Evolutionary conservation across 2,797 vertebrate species (phyloP).

Genomic region (Danio kyathit): DNA sequence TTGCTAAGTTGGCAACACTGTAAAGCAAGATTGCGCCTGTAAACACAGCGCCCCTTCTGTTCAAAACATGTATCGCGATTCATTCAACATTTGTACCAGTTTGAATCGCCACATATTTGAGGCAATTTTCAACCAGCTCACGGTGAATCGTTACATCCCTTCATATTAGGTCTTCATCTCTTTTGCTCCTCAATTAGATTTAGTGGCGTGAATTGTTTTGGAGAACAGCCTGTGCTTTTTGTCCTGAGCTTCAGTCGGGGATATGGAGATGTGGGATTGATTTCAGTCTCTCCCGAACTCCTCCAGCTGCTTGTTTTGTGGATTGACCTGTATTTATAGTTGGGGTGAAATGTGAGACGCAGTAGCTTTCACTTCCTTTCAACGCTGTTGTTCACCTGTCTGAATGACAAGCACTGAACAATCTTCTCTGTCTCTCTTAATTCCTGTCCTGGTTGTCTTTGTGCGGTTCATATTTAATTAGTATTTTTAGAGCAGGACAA

Average conservation of each 20-base stretch:
- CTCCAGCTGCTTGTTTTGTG: slow-evolving; percentile 31
- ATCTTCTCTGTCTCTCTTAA: slow-evolving; percentile 5
- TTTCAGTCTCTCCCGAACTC: slow-evolving; percentile 22
- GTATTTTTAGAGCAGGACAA: slow-evolving; percentile 1
- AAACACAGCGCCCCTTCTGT: too few species aligned
- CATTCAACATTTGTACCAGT: too few species aligned
- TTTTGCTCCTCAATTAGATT: neutral
- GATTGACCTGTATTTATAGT: slow-evolving; percentile 54
- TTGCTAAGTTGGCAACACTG: too few species aligned
- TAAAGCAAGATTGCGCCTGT: too few species aligned
- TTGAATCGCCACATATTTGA: too few species aligned
- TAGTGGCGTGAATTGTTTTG: slow-evolving; percentile 13
- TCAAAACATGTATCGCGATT: too few species aligned
- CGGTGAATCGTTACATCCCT: too few species aligned
- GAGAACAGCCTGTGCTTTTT: slow-evolving; percentile 10
- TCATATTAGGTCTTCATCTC: neutral
- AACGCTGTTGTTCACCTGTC: slow-evolving; percentile 35
- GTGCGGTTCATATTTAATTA: slow-evolving; percentile 23
- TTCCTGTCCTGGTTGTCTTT: slow-evolving; percentile 29
- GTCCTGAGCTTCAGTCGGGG: neutral
- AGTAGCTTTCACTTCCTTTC: slow-evolving; percentile 42
- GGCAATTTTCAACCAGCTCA: too few species aligned
- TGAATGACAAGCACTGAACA: slow-evolving; percentile 32
- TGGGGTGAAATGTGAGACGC: slow-evolving; percentile 48
- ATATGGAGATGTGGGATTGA: slow-evolving; percentile 32